Base-by-base conservation (phyloP, 2,888 invertebrate species). In the Melieria crassipennis region DNA sequence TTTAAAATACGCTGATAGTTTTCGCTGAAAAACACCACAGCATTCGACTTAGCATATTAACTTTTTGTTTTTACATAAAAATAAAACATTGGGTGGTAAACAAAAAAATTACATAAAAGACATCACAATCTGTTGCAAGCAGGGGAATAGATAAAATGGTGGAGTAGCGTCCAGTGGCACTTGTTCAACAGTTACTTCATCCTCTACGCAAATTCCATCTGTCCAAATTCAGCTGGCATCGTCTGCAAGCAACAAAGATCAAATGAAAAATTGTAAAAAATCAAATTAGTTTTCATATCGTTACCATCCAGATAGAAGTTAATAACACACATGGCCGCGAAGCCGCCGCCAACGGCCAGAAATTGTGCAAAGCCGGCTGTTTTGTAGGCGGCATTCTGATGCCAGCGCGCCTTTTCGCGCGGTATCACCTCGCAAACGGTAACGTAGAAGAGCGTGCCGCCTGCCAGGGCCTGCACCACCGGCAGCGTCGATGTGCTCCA, bases 381-480 rank as follows among this genome's bases (percentile, higher is more conserved):
- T 52, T 88, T 89, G 63, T 85, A 85, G 56, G 85, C 85, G 47
- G 82, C 82, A 78, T 87, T 86, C 78, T 90, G 89, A 82, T 93
- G 93, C 92, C 93, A 93, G 75, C 90, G 89, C 62, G 92, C 91
- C 75, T 93, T 89, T 87, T 94, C 94, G 52, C 93, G 88, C 1
- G 94, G 94, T 56, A 94, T 85, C 58, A 94, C 91, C 84, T 94
- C 94, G 79, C 92, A 91, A 1, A 93, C 91, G 0, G 93, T 92
- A 70, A 94, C 93, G 84, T 94, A 94, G 3, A 94, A 87, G 0
- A 94, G 87, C 0, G 93, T 93, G 1, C 94, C 94, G 0, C 92
- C 94, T 6, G 94, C 93, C 57, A 94, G 79, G 0, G 91, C 93
- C 88, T 92, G 92, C 85, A 92, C 88, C 55, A 91, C 86, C 5